These are phyloP conservation scores for Lepidocyrtinus sp. DNA, from an alignment of 2,888 invertebrate species.

Conservation along the genomic window DNA sequence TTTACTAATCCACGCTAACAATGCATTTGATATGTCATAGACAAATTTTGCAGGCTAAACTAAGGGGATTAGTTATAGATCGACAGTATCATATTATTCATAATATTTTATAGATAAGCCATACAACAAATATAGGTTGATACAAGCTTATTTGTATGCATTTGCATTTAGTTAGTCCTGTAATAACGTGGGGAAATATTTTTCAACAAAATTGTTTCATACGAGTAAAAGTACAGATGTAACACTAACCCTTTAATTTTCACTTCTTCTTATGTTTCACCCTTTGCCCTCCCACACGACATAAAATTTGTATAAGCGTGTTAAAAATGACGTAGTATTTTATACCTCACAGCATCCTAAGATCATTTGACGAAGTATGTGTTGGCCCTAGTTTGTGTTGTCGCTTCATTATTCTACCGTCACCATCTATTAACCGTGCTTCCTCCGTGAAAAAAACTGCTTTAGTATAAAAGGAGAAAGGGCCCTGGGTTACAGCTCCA, in stretches of 20 bases:
- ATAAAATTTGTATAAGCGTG: conserved; percentile 9
- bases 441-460: conserved; percentile 23
- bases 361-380: neutral
- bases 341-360: neutral
- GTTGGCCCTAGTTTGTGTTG: neutral
- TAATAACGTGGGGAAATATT: too few relatives aligned
- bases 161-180: too few relatives aligned
- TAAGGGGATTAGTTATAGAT: too few relatives aligned
- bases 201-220: conserved; percentile 5
- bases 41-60: too few relatives aligned
- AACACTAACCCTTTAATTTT: neutral
- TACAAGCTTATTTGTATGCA: neutral
- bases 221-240: neutral
- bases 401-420: conserved; percentile 50
- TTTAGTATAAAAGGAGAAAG: conserved; percentile 44
- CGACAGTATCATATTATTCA: neutral
- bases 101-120: neutral
- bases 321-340: neutral
- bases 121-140: neutral
- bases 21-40: too few relatives aligned
- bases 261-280: neutral
- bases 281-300: neutral
- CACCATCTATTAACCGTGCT: conserved; percentile 50
- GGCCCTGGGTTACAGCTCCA: conserved; percentile 45
- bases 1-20: too few relatives aligned